Base-by-base conservation (phyloP, 30 jellyfish, hydroid and myxozoan species). In the Turritopsis dohrnii region DNA sequence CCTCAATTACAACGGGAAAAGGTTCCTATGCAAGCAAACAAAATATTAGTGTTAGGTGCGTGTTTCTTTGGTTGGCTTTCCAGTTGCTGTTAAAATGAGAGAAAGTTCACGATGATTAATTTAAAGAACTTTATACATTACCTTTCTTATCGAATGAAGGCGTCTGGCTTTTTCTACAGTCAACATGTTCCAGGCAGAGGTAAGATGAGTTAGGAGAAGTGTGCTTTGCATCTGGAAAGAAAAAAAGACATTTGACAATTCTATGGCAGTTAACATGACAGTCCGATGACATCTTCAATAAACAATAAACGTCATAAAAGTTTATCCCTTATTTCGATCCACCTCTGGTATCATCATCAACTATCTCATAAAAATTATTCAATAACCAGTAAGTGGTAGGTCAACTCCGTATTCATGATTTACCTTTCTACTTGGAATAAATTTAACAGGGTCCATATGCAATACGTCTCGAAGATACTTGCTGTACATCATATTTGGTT, bases 401-500 rank as follows among this genome's bases (percentile, higher is more conserved):
- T 13, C 5, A 41, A 41, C 5, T 41, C 60, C 5, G 60, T 3
- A 71, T 20, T 18, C 29, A 54, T 24, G 18, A 18, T 85, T 17
- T 81, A 88, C 96, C 87, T 88, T 88, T 81, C 87, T 90, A 79
- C 96, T 83, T 28, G 74, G 81, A 52, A 88, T 54, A 72, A 30
- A 88, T 41, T 19, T 65, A 18, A 65, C 76, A 18, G 86, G 80
- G 0, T 81, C 77, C 90, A 88, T 81, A 29, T 88, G 96, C 72
- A 86, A 74, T 31, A 88, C 80, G 7, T 88, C 90, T 23, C 71
- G 82, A 23, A 88, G 81, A 84, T 83, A 88, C 1, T 88, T 81
- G 29, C 82, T 84, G 83, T 75, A 88, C 66, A 75, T 66, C 24
- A 60, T 71, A 65, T 88, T 84, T 22, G 91, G 82, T 19, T 83